Conservation (phyloP, 2,113 vertebrate species). For the Prietella phreatophila region DNA sequence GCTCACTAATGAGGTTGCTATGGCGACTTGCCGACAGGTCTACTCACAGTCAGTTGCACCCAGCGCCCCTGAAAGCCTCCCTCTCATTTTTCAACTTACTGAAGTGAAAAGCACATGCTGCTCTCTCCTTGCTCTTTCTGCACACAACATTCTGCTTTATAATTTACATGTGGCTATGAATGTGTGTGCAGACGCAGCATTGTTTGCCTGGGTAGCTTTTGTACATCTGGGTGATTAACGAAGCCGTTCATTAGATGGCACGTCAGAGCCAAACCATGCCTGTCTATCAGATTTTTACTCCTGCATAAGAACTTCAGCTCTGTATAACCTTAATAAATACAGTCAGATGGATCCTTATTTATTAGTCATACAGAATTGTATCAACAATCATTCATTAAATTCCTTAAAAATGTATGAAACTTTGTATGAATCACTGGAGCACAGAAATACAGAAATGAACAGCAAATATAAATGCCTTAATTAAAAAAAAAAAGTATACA, state of each 20-base stretch:
- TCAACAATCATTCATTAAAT: no score
- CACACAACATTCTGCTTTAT: neutral
- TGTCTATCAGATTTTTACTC: neutral
- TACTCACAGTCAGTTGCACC: slow-evolving; percentile 41
- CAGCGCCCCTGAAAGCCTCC: slow-evolving; percentile 13
- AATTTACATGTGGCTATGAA: neutral
- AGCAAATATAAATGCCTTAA: neutral
- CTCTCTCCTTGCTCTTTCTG: slow-evolving; percentile 11
- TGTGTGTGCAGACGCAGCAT: neutral
- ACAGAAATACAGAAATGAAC: neutral
- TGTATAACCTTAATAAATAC: neutral
- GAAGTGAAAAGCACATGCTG: slow-evolving; percentile 49
- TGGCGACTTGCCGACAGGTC: slow-evolving; percentile 51
- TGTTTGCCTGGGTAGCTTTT: neutral
- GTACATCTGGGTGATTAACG: neutral
- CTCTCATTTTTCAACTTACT: slow-evolving; percentile 42
- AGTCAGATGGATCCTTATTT: neutral
- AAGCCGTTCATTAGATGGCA: neutral
- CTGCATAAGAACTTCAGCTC: neutral
- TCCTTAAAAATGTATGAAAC: neutral
- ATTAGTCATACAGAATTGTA: neutral
- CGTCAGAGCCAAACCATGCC: neutral
- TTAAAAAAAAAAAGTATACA: neutral
- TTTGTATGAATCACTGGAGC: neutral
- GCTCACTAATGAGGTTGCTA: slow-evolving; percentile 56